Conservation (phyloP, 2,797 vertebrate genomes). For the Sitta carolinensis region DNA sequence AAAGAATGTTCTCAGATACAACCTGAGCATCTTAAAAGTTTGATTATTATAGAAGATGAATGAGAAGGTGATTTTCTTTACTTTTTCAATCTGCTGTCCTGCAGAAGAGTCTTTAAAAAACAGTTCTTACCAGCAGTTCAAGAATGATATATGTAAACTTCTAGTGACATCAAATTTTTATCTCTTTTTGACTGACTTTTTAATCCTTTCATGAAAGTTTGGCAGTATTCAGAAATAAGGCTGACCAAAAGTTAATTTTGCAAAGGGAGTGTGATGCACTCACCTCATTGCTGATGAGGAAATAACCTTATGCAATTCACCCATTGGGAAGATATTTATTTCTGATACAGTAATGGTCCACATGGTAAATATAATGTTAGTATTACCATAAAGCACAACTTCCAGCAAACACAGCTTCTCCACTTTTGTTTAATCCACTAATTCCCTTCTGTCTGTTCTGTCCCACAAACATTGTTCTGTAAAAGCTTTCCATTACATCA, state of each 20-base stretch:
- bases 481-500: conserved; percentile 15
- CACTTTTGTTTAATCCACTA: neutral
- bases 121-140: neutral
- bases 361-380: neutral
- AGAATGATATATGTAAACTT: neutral
- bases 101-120: neutral
- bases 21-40: neutral
- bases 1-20: neutral
- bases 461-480: neutral
- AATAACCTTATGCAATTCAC: neutral
- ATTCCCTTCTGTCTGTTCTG: neutral
- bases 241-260: neutral
- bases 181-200: neutral
- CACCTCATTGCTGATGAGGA: neutral
- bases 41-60: neutral
- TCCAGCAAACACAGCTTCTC: neutral
- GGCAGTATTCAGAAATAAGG: neutral
- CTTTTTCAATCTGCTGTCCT: neutral
- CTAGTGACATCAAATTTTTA: neutral
- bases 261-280: neutral
- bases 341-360: neutral
- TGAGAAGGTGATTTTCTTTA: neutral
- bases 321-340: neutral
- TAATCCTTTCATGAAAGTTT: neutral
- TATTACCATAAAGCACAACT: neutral